Conservation (phyloP, 2,888 invertebrate species). For the Hedya salicella region DNA sequence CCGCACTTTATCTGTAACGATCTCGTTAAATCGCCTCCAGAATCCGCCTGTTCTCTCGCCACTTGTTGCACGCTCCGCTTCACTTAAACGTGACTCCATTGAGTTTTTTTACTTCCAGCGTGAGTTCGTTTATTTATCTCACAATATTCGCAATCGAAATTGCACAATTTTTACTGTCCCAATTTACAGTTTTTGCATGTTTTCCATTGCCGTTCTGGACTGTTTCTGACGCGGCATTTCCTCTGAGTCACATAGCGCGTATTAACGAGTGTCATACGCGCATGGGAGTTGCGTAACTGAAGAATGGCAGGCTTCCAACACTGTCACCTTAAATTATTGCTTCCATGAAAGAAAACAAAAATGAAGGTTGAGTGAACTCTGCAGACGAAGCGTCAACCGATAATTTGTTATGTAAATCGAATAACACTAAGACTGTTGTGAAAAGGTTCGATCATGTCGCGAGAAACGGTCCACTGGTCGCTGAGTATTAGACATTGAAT, state of each 20-base stretch:
- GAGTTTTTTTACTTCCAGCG: constrained; percentile 65
- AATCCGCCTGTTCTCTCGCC: constrained; percentile 64
- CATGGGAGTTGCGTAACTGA: constrained; percentile 59
- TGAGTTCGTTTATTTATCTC: constrained; percentile 69
- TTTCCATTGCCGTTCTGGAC: constrained; percentile 51
- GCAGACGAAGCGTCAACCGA: constrained; percentile 49
- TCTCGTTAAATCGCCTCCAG: constrained; percentile 54
- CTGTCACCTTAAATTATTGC: constrained; percentile 58
- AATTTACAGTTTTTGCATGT: constrained; percentile 57
- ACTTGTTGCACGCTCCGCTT: constrained; percentile 76
- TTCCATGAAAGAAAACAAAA: constrained; percentile 66
- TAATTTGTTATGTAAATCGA: constrained; percentile 51
- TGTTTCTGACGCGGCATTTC: constrained; percentile 59
- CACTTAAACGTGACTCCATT: constrained; percentile 75
- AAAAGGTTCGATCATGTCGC: constrained; percentile 33
- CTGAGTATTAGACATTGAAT: constrained; percentile 61
- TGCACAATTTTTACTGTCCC: constrained; percentile 66
- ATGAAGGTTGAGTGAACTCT: constrained; percentile 57
- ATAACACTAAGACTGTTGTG: constrained; percentile 45
- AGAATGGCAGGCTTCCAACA: constrained; percentile 70
- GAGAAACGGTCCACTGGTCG: constrained; percentile 54
- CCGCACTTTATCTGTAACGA: constrained; percentile 48
- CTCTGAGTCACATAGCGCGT: constrained; percentile 57
- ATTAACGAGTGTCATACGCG: constrained; percentile 49
- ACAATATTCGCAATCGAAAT: constrained; percentile 69